These are phyloP conservation scores for Chiridota heheva DNA, from an alignment of 35 echinoderm and acorn worm genomes.

Conservation along the genomic window DNA sequence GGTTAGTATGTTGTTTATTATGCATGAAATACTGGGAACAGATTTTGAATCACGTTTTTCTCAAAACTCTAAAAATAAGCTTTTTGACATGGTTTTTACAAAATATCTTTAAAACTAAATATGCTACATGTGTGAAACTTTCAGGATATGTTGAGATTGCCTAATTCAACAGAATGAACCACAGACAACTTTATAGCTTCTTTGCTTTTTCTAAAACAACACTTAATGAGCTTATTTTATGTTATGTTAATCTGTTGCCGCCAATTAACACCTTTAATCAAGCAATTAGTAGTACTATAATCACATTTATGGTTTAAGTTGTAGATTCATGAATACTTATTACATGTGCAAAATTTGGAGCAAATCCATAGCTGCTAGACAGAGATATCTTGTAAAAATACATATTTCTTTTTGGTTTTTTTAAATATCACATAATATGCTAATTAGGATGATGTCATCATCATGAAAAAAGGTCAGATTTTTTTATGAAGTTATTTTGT, in stretches of 20 bases:
- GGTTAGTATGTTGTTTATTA: neutral
- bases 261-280: neutral
- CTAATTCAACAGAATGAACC: neutral
- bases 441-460: constrained; percentile 16
- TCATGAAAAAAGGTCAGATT: neutral
- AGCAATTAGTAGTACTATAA: neutral
- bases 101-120: no score
- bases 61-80: neutral
- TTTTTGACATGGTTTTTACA: neutral
- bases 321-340: neutral
- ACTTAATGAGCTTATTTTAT: neutral
- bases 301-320: neutral
- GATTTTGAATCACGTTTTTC: neutral
- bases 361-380: neutral
- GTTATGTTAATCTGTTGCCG: neutral
- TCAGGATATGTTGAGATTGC: neutral
- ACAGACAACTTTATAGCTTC: neutral
- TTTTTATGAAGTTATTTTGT: neutral
- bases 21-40: neutral
- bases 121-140: no score
- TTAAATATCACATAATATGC: neutral
- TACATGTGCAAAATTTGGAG: constrained; percentile 10
- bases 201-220: neutral
- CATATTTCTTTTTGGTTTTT: constrained; percentile 1
- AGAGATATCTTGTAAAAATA: constrained; percentile 2